phyloP scores from a whole-genome alignment of 23 tunicate species.

The Oikopleura dioica region DNA sequence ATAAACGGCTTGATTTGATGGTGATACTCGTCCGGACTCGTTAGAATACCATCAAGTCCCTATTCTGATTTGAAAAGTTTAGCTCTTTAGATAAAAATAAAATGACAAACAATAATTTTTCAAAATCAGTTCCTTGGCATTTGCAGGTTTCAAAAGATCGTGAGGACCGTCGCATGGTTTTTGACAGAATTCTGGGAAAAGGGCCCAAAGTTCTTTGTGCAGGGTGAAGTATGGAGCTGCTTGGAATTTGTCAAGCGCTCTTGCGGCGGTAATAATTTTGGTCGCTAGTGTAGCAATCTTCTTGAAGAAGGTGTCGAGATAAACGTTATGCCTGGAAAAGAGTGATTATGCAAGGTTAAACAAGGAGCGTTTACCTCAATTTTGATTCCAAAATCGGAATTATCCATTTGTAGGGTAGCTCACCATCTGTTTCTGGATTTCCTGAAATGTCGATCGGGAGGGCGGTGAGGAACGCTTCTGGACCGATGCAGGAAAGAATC shows the following conservation, averaged over 20 bases:
- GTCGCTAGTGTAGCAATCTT: neutral
- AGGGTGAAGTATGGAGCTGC: neutral
- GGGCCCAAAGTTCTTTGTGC: neutral
- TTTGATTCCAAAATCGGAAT: slow-evolving; percentile 3
- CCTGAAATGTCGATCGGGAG: neutral
- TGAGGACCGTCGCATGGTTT: neutral
- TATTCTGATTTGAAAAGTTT: too few species aligned
- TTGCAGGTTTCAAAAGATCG: neutral
- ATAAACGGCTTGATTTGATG: neutral
- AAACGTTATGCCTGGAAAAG: neutral
- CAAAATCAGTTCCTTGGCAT: slow-evolving; percentile 12
- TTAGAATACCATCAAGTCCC: neutral
- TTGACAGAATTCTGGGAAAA: slow-evolving; percentile 7
- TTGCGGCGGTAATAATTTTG: neutral
- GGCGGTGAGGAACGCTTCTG: neutral
- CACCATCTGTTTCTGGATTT: neutral
- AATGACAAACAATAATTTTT: too few species aligned
- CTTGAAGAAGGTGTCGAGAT: neutral
- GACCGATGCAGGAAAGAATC: neutral
- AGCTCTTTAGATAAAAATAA: too few species aligned
- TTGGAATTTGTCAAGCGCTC: neutral
- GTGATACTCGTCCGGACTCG: neutral
- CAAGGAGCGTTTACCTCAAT: too few species aligned
- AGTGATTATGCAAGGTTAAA: too few species aligned
- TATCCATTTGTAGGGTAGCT: neutral